A percentile compares a stretch with the other conserved stretches of the same genome.
Evolutionary conservation across 2,888 invertebrate species (phyloP).

Genomic region (Sylvicola cinctus): DNA sequence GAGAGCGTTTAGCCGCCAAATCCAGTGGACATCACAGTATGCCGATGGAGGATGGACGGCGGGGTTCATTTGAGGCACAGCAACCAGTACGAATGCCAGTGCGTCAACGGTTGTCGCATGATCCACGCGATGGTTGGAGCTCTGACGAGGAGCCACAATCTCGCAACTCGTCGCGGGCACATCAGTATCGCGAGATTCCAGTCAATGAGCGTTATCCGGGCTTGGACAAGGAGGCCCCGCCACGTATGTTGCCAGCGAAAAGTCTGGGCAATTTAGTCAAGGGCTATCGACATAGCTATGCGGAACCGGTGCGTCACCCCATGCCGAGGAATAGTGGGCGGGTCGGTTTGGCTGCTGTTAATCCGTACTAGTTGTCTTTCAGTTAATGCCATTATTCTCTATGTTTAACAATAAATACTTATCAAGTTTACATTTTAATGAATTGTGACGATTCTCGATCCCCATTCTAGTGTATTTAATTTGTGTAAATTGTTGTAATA

Average conservation of each 20-base stretch:
- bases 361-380: constrained; percentile 16
- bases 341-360: constrained; percentile 24
- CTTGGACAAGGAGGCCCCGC: constrained; percentile 1
- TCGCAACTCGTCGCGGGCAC: background rate
- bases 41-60: constrained; percentile 7
- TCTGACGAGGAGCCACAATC: background rate
- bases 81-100: constrained; percentile 7
- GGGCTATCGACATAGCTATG: constrained; percentile 25
- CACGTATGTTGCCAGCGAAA: constrained; percentile 11
- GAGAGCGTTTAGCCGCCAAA: constrained; percentile 30
- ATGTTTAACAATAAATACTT: too few relatives aligned
- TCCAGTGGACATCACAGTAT: constrained; percentile 5
- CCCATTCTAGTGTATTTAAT: too few relatives aligned
- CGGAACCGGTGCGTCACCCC: constrained; percentile 11
- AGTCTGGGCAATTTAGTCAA: constrained; percentile 20
- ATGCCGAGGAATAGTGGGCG: constrained; percentile 15
- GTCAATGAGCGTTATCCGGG: constrained; percentile 5
- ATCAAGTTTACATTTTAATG: too few relatives aligned
- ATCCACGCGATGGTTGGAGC: constrained; percentile 4
- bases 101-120: constrained; percentile 1
- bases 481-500: too few relatives aligned
- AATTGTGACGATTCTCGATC: too few relatives aligned
- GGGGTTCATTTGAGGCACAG: constrained; percentile 2
- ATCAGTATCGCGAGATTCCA: constrained; percentile 10
- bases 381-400: too few relatives aligned